Evolutionary conservation across 2,888 invertebrate genomes (phyloP), one percentile per base, ranked within the genome.

Genomic region (Ischnus inquisitorius): DNA sequence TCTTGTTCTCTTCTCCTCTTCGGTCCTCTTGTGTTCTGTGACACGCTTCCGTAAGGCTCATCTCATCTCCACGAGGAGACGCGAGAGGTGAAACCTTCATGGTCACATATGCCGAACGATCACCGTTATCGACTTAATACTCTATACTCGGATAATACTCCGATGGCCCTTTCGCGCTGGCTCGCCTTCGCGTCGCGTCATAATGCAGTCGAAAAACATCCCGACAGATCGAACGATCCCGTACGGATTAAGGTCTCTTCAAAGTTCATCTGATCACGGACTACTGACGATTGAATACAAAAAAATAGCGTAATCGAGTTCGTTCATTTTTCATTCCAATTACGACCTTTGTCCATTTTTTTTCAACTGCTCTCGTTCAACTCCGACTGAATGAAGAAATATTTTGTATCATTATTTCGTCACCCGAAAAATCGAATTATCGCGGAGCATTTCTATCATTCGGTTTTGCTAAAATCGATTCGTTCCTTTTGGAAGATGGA

Each of bases 111-210:
- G 65, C 65, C 46, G n/a, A 65, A 72, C 57, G 71, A 77, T 82
- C 77, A 77, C 65, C 77, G 77, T 82, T 77, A 77, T 77, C 82
- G 82, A 67, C 77, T 81, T 46, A 43, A 76, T 65, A 57, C 82
- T 75, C 22, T 28, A 76, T 65, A 57, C 81, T 68, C 68, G 67
- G 81, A 81, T 81, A 76, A 81, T 81, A 81, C 64, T 57, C 64
- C 34, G 76, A 57, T 60, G 77, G 71, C 71, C 77, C 82, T 77
- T 80, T 67, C 48, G 39, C 64, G 65, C 39, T 54, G 75, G 65
- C 65, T 51, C 19, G n/a, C 22, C 51, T 34, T 76, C 4, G 2
- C 34, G 25, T 43, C 64, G 43, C 68, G 62, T 76, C 76, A 54
- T 43, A 54, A 69, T 64, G 60, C 76, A 65, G 64, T 43, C 41